Percentiles rank a stretch among this genome's conserved stretches.
Evolutionary conservation across 2,113 vertebrate species (phyloP).

Genomic region (Eudyptes chrysolophus): DNA sequence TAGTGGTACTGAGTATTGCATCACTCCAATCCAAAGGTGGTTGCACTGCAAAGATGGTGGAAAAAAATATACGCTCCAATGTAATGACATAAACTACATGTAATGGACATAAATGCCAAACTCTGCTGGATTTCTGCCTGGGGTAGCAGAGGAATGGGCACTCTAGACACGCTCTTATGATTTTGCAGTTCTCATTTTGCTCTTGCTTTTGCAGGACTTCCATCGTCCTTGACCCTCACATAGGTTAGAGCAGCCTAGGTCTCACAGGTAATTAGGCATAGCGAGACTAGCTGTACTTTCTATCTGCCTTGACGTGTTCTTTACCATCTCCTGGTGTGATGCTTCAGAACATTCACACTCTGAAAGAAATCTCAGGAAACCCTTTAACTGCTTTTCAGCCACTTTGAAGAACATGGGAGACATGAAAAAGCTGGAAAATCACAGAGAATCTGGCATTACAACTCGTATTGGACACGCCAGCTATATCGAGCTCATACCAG

Average conservation of each 20-base stretch:
- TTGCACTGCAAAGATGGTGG: not conserved
- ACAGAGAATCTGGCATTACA: not conserved
- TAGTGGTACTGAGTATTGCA: not conserved
- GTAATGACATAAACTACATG: not conserved
- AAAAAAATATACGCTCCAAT: accelerated
- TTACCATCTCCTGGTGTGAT: not conserved
- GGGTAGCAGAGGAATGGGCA: not conserved
- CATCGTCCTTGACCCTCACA: not conserved
- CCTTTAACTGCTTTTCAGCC: not conserved
- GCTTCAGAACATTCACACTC: not conserved
- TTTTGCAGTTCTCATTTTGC: not conserved
- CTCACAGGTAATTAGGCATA: not conserved
- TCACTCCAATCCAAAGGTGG: not conserved
- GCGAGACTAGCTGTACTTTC: not conserved
- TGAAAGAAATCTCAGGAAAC: not conserved
- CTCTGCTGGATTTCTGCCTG: not conserved
- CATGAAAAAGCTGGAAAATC: not conserved
- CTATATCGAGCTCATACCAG: not conserved
- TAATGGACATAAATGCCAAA: not conserved
- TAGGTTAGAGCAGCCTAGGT: not conserved
- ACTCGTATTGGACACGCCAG: not conserved
- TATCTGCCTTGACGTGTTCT: not conserved
- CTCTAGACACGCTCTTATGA: not conserved
- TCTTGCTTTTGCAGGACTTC: not conserved
- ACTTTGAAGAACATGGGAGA: not conserved